Percentiles rank a stretch among this genome's conserved stretches.
phyloP scores from a whole-genome alignment of 2,888 invertebrate genomes.

The Rosalia funebris region DNA sequence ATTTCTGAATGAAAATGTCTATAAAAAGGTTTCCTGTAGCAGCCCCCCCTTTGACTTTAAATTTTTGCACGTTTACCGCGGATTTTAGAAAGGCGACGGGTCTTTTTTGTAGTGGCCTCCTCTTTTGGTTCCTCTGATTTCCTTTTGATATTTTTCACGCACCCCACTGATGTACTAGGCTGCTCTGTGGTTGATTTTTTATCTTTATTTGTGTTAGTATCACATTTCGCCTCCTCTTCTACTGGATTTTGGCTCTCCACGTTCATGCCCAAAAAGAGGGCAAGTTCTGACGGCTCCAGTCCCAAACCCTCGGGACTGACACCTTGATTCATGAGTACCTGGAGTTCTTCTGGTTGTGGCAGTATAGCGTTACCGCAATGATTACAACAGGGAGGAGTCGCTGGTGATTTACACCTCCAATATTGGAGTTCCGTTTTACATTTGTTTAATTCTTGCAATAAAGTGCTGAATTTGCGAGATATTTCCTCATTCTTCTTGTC shows the following conservation, averaged over 20 bases:
- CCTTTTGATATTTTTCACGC: slow-evolving; percentile 48
- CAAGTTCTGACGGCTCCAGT: slow-evolving; percentile 17
- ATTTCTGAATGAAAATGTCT: slow-evolving; percentile 16
- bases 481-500: slow-evolving; percentile 93
- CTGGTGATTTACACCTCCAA: slow-evolving; percentile 89
- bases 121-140: slow-evolving; percentile 53
- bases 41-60: slow-evolving; percentile 39
- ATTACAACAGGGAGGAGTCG: slow-evolving; percentile 74
- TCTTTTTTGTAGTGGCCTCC: slow-evolving; percentile 50
- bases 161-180: slow-evolving; percentile 35
- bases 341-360: slow-evolving; percentile 70
- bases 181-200: slow-evolving; percentile 30
- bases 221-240: slow-evolving; percentile 33
- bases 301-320: slow-evolving; percentile 66
- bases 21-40: slow-evolving; percentile 15
- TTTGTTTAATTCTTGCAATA: slow-evolving; percentile 88
- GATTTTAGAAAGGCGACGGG: slow-evolving; percentile 53
- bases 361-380: slow-evolving; percentile 75
- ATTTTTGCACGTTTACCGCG: slow-evolving; percentile 56
- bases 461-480: slow-evolving; percentile 87
- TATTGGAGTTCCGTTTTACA: slow-evolving; percentile 92
- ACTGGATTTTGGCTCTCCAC: slow-evolving; percentile 13
- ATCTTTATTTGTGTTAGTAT: slow-evolving; percentile 6
- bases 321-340: slow-evolving; percentile 55
- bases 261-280: neutral